Base-by-base conservation (phyloP, 2,113 vertebrate species). In the Capreolus pygargus region DNA sequence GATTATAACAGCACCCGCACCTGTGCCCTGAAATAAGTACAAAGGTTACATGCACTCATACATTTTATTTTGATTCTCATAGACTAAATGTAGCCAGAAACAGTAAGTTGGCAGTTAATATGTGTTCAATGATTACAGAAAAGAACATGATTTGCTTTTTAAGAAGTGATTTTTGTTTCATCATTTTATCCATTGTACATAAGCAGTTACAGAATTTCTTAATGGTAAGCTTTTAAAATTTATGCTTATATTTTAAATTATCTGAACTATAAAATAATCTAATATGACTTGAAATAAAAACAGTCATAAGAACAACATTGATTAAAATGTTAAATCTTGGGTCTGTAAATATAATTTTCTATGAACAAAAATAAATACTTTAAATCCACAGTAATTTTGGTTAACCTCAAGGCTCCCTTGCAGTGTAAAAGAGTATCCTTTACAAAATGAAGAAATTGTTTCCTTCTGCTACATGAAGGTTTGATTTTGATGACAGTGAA, bases 241-340 rank as follows among this genome's bases (percentile, higher is more conserved):
- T 98, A 91, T 98, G 92, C 5, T 94, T 95, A 95, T 87, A n/a
- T n/a, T 96, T 95, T 67, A 15, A 98, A 98, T 98, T 93, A 92
- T 92, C 87, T 95, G 58, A 96, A 39, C 19, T 93, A 60, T 93
- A 94, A 70, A 92, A 95, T 91, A 85, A 57, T 74, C 36, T 76
- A 39, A 92, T 85, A 43, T 96, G 95, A 98, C 98, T 81, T 96
- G 95, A 97, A 91, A 58, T 55, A 19, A 45, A 25, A 50, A n/a
- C 39, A 97, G 27, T 95, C 98, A 61, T 98, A 95, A 96, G 98
- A 98, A 97, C 94, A 67, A 64, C 27, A 95, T 89, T 98, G 98
- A 97, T 98, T 97, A 95, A 92, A 95, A 57, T 97, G 61, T 82
- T 98, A 98, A 96, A 97, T 98, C 87, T 94, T 97, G 89, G 93